Base-by-base conservation (phyloP, 2,113 vertebrate species). In the Thalassoma bifasciatum region DNA sequence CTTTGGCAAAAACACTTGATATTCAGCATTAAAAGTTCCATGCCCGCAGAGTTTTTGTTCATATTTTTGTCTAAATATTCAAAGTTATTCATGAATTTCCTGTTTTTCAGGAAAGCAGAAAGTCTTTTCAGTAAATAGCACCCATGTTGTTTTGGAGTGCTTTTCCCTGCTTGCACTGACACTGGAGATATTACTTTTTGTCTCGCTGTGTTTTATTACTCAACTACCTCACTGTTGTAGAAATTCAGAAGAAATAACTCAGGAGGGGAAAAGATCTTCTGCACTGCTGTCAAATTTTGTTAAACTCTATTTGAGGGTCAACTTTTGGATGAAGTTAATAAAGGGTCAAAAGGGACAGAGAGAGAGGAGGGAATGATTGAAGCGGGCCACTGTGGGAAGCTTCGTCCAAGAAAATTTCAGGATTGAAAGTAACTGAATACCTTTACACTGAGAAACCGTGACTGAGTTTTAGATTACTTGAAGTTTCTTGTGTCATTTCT, bases 81-180 rank as follows among this genome's bases (percentile, higher is more conserved):
- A 78, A 83, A 83, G 54, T 77, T 82, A 85, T 87, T 87, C 82
- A 79, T 82, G 58, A 36, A 36, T 79, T 71, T 77, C 11, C 21
- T 56, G 44, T 74, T 76, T 80, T 58, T 30, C 1, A 38, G 37
- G 9, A 30, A 52, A 49, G 13, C 30, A 57, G 44, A 36, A 53
- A 66, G 6, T 40, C 37, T 23, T 6, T 46, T 8, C 40, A 36
- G 40, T 44, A 63, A 82, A 72, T 34, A 30, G 34, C 57, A 54
- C 30, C 64, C 12, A 13, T 49, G 40, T 66, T 56, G 53, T 30
- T 75, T 37, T 8, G 13, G 42, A 67, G 34, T 54, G 36, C 59
- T 64, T 68, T 47, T 63, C 61, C 34, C 47, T 21, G 40, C 61
- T 2, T 1, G 0, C 5, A 16, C 52, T 60, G 49, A 72, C 40